Evolutionary conservation across 2,888 invertebrate species (phyloP).

Genomic region (Erebia epiphron): DNA sequence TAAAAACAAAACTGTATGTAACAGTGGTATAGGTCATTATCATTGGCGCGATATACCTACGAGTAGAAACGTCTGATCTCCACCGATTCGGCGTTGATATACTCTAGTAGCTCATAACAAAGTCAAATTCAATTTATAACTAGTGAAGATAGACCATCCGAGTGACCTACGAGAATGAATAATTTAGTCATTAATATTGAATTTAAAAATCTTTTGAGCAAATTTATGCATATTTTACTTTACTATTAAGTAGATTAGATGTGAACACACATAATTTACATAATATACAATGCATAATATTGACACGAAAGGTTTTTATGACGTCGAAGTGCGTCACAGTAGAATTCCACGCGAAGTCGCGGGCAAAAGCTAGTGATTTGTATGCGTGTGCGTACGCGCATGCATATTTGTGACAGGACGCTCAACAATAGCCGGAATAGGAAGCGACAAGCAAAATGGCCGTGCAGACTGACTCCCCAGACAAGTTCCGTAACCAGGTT

Average conservation of each 20-base stretch:
- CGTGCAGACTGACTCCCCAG: slow-evolving; percentile 64
- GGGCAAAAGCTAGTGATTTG: slow-evolving; percentile 47
- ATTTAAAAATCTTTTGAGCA: too few species aligned
- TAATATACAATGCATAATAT: neutral
- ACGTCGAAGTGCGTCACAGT: slow-evolving; percentile 30
- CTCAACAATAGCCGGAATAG: slow-evolving; percentile 81
- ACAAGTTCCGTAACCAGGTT: slow-evolving; percentile 73
- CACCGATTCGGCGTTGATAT: too few species aligned
- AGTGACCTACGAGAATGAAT: too few species aligned
- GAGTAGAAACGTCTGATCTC: too few species aligned
- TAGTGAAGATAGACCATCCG: too few species aligned
- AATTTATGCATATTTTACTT: too few species aligned
- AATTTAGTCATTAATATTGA: too few species aligned
- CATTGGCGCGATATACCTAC: too few species aligned
- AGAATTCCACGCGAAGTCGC: slow-evolving; percentile 40
- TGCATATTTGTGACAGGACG: slow-evolving; percentile 70
- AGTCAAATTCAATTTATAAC: too few species aligned
- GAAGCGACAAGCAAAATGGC: slow-evolving; percentile 74
- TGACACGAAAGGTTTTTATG: slow-evolving; percentile 18
- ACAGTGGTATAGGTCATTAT: too few species aligned
- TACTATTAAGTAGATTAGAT: neutral
- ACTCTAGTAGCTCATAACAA: too few species aligned
- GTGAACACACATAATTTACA: neutral
- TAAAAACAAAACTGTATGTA: too few species aligned
- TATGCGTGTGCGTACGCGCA: slow-evolving; percentile 58